These are phyloP conservation scores for Pao palembangensis DNA, from an alignment of 2,113 vertebrate genomes.

Conservation along the genomic window DNA sequence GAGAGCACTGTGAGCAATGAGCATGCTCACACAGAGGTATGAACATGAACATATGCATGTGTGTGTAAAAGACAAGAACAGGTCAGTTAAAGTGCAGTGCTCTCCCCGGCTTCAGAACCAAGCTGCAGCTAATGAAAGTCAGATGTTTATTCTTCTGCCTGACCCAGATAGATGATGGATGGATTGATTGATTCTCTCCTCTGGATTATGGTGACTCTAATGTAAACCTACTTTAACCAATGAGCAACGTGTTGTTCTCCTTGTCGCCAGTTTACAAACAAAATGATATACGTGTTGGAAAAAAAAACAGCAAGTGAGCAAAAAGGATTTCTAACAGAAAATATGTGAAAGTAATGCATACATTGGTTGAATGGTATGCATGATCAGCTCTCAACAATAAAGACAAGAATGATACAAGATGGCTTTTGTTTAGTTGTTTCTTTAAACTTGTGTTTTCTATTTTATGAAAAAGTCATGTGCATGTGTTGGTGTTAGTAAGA, in stretches of 20 bases:
- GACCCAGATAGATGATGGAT: not conserved
- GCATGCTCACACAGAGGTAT: too few species aligned
- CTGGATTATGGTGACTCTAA: not conserved
- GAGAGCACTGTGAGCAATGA: too few species aligned
- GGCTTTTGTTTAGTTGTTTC: not conserved
- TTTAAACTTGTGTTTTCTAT: not conserved
- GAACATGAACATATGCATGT: not conserved
- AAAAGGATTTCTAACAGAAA: too few species aligned
- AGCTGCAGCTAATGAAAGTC: conserved; percentile 48
- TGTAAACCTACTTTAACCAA: not conserved
- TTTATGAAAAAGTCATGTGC: not conserved
- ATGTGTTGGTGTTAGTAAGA: not conserved
- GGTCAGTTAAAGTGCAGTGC: not conserved
- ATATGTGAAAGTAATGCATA: too few species aligned
- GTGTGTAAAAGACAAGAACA: not conserved
- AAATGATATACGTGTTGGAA: not conserved
- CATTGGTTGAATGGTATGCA: too few species aligned
- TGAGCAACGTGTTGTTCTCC: conserved; percentile 13
- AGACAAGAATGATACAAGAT: too few species aligned
- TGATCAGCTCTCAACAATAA: too few species aligned
- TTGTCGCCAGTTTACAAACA: not conserved
- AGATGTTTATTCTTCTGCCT: conserved; percentile 33
- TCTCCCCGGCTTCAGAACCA: not conserved
- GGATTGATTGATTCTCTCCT: not conserved
- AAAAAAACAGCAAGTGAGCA: too few species aligned